Percentiles rank a stretch among this genome's conserved stretches.
These are phyloP conservation scores for Cyphomyrus discorhynchus DNA, from an alignment of 2,113 vertebrate genomes.

Conservation along the genomic window DNA sequence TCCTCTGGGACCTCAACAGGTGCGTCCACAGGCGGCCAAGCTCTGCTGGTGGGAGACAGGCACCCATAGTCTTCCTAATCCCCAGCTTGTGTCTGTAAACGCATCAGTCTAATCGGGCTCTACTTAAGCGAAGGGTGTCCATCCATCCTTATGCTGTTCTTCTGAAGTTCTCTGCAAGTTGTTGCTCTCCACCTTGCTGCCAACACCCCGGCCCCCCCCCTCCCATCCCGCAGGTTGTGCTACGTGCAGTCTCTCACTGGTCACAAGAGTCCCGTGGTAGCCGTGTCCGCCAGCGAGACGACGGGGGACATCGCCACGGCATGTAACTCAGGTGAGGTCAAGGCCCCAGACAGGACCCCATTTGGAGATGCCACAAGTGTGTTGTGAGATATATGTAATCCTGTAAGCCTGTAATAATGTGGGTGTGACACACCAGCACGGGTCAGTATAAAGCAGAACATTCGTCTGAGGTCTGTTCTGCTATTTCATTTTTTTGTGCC, in stretches of 20 bases:
- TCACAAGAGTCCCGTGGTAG: constrained; percentile 93
- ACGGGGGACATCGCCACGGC: constrained; percentile 94
- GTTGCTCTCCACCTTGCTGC: neutral
- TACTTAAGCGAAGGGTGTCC: neutral
- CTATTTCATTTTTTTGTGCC: neutral
- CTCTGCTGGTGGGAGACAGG: neutral
- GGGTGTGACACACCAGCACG: neutral
- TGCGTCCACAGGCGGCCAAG: neutral
- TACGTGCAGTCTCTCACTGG: constrained; percentile 93
- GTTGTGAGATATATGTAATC: neutral
- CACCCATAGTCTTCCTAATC: neutral
- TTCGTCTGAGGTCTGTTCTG: too few species aligned
- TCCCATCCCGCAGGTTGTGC: constrained; percentile 68
- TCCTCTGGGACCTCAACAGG: constrained; percentile 99
- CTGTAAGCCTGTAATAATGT: neutral
- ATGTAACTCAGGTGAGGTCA: constrained; percentile 82
- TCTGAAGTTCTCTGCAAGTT: neutral
- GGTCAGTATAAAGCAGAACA: neutral
- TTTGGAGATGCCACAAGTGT: neutral
- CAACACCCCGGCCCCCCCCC: neutral
- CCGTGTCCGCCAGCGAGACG: constrained; percentile 93
- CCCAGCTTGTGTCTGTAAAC: neutral
- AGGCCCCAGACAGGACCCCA: neutral
- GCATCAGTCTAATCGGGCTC: neutral
- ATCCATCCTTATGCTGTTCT: neutral